These are phyloP conservation scores for Morone saxatilis DNA, from an alignment of 2,113 vertebrate species.

Conservation along the genomic window DNA sequence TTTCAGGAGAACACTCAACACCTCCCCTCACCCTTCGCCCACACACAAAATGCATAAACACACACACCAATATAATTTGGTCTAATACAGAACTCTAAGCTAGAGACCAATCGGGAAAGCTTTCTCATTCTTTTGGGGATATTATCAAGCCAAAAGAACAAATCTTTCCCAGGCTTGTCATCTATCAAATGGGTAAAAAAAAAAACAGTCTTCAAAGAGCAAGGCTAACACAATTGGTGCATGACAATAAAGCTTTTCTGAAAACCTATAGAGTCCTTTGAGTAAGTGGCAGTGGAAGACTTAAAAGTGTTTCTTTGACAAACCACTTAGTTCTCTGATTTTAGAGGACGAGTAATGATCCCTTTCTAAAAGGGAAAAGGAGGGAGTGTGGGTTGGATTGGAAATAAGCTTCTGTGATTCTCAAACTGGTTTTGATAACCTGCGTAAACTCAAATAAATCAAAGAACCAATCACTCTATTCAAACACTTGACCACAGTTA, in stretches of 20 bases:
- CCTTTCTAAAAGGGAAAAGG: constrained; percentile 29
- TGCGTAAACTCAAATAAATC: constrained; percentile 62
- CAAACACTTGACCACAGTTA: constrained; percentile 75
- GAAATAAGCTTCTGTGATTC: constrained; percentile 61
- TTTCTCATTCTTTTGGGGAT: constrained; percentile 35
- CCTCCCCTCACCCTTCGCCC: neutral
- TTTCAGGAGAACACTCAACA: constrained; percentile 45
- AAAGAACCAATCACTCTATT: constrained; percentile 60
- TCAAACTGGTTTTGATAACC: constrained; percentile 64
- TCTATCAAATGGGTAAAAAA: constrained; percentile 65
- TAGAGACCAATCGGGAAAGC: constrained; percentile 42
- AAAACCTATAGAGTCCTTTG: constrained; percentile 67
- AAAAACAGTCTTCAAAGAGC: constrained; percentile 66
- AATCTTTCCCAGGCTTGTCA: constrained; percentile 59
- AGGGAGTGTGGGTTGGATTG: constrained; percentile 13
- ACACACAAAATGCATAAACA: constrained; percentile 19
- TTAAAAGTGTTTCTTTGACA: constrained; percentile 76
- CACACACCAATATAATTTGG: constrained; percentile 17
- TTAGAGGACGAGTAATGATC: constrained; percentile 67
- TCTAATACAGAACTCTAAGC: constrained; percentile 31
- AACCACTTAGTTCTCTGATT: constrained; percentile 73
- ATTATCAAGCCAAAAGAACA: constrained; percentile 60
- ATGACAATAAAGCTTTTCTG: constrained; percentile 63
- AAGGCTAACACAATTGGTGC: constrained; percentile 66
- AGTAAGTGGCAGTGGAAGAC: constrained; percentile 52